Base-by-base conservation (phyloP, 2,888 invertebrate species). In the Rhingia rostrata region DNA sequence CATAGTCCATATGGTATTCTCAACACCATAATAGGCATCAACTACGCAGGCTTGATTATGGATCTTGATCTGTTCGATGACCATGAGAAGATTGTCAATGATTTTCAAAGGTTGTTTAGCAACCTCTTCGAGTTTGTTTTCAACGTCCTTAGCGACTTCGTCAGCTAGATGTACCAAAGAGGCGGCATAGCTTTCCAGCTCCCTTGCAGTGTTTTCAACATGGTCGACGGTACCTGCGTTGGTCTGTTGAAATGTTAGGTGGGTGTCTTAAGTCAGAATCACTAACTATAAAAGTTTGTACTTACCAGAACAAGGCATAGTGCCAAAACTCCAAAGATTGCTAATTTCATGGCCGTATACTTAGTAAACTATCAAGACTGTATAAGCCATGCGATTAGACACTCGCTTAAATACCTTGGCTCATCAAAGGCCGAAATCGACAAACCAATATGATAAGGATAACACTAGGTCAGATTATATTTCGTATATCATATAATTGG, bases 51-150 rank as follows among this genome's bases (percentile, higher is more conserved):
- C 86, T 43, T 72, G 86, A 22, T 70, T 79, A 6, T 81, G 64
- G 4, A 87, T 86, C n/a, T 78, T 79, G 10, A 88, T 89, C 1
- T 73, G 74, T 33, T 89, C 89, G 67, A 89, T 80, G 5, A 80
- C 56, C 0, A 87, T 81, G 4, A 89, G 60, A 4, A 87, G 87
- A 4, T 79, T 75, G 2, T 89, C 88, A 64, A 90, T 84, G 49
- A 88, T 86, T 0, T 87, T 85, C 4, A 88, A 80, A 0, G 89
- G 89, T 51, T 89, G 88, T 6, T 87, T 10, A 6, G 89, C 84
- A 35, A 88, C 88, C 41, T 87, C 86, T 49, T 88, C 87, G 35
- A 87, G 87, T 74, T 89, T 88, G 10, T 88, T 87, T 0, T 81
- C 61, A 69, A 89, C 35, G 4, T 58, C 67, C n/a, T 87, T 72